Conservation (phyloP, 2,888 invertebrate species). For the Augiades crinisus region DNA sequence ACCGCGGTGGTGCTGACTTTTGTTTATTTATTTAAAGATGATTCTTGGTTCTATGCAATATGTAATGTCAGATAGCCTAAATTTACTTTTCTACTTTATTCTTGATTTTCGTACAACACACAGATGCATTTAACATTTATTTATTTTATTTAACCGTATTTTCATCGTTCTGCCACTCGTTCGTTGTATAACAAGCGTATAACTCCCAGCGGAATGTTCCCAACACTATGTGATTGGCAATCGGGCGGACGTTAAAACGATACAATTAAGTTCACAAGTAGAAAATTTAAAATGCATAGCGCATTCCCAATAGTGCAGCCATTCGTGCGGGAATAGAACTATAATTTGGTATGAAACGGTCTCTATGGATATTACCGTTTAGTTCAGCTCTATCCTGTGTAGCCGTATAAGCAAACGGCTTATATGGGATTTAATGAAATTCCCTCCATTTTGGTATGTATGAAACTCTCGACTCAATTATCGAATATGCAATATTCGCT, state of each 20-base stretch:
- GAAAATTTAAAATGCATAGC: slow-evolving; percentile 23
- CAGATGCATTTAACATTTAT: no score
- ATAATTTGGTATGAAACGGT: slow-evolving; percentile 5
- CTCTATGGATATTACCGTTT: not conserved
- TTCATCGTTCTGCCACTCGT: not conserved
- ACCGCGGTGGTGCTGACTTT: no score
- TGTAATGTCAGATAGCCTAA: no score
- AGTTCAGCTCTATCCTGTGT: not conserved
- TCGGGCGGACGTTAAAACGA: slow-evolving; percentile 17
- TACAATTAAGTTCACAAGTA: slow-evolving; percentile 21
- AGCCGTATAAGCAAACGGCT: not conserved
- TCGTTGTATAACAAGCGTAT: not conserved
- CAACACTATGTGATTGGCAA: slow-evolving; percentile 18
- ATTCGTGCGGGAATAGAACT: slow-evolving; percentile 16
- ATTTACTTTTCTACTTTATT: no score
- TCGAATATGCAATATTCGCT: not conserved
- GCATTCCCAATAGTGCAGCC: slow-evolving; percentile 6
- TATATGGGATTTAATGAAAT: slow-evolving; percentile 1
- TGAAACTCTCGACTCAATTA: slow-evolving; percentile 4
- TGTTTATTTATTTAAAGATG: no score
- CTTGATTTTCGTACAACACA: no score
- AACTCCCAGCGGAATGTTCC: slow-evolving; percentile 6
- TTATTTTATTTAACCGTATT: no score
- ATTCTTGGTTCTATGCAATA: no score
- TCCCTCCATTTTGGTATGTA: not conserved